A percentile compares a stretch with the other conserved stretches of the same genome.
Evolutionary conservation across 1,140 invertebrate species (phyloP).

Genomic region (Nymphalis io): DNA sequence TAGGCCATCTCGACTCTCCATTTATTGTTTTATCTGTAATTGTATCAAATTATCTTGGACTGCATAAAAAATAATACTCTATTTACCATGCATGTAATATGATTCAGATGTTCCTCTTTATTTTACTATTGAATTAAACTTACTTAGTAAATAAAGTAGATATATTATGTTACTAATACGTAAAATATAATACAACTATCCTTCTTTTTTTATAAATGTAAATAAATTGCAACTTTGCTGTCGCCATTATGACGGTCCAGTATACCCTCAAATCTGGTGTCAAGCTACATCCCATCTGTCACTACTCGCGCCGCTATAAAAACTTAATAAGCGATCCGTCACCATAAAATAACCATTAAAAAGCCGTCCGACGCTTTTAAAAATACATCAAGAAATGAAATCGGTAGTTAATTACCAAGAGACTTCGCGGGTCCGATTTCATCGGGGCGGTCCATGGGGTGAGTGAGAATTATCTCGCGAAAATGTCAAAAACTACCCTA

Average conservation of each 20-base stretch:
- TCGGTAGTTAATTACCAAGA: slow-evolving; percentile 79
- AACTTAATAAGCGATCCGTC: slow-evolving; percentile 80
- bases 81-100: too few relatives aligned
- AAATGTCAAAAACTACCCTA: slow-evolving; percentile 26
- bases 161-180: background rate
- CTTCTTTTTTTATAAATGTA: slow-evolving; percentile 9
- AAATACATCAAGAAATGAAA: slow-evolving; percentile 80
- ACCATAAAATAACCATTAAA: slow-evolving; percentile 81
- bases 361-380: slow-evolving; percentile 79
- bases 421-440: slow-evolving; percentile 73
- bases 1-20: too few relatives aligned
- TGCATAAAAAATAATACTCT: too few relatives aligned
- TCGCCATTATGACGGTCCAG: slow-evolving; percentile 23
- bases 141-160: too few relatives aligned
- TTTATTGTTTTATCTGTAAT: too few relatives aligned
- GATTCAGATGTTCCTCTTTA: too few relatives aligned
- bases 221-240: slow-evolving; percentile 35
- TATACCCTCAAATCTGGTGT: slow-evolving; percentile 71
- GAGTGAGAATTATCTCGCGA: slow-evolving; percentile 45
- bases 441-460: slow-evolving; percentile 48
- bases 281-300: slow-evolving; percentile 78
- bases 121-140: too few relatives aligned
- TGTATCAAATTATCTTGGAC: too few relatives aligned
- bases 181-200: background rate
- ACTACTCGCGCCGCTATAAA: slow-evolving; percentile 65